Evolutionary conservation across 35 echinoderm and acorn worm species (phyloP).

Genomic region (Lytechinus variegatus): DNA sequence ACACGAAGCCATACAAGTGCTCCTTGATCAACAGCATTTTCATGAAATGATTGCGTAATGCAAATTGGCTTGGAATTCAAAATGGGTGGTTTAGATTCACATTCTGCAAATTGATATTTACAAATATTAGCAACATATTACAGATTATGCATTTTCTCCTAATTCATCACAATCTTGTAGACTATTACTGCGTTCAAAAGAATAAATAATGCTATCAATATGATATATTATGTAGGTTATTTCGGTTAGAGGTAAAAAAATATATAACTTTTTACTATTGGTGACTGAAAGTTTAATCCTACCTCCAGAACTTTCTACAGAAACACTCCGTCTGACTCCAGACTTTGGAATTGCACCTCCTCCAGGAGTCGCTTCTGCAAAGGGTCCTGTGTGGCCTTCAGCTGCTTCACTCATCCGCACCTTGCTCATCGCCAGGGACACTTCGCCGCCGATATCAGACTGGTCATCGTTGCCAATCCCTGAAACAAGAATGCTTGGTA

Average conservation of each 20-base stretch:
- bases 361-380: background rate
- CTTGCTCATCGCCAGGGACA: background rate
- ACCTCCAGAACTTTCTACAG: constrained; percentile 3
- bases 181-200: background rate
- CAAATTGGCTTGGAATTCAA: background rate
- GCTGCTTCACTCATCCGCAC: constrained; percentile 28
- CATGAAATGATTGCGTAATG: background rate
- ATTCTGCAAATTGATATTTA: background rate
- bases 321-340: constrained; percentile 24
- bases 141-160: background rate
- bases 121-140: no score
- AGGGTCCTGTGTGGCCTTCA: constrained; percentile 26
- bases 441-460: background rate
- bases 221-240: no score
- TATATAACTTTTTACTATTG: no score
- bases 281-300: background rate
- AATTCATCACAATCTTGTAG: background rate
- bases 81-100: background rate
- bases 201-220: no score
- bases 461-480: constrained; percentile 55
- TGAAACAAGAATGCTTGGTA: constrained; percentile 88
- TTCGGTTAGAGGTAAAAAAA: no score
- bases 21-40: no score
- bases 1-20: no score
- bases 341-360: background rate